Evolutionary conservation across 2,888 invertebrate genomes (phyloP), one percentile per base, ranked within the genome.

Genomic region (Horisme vitalbata): DNA sequence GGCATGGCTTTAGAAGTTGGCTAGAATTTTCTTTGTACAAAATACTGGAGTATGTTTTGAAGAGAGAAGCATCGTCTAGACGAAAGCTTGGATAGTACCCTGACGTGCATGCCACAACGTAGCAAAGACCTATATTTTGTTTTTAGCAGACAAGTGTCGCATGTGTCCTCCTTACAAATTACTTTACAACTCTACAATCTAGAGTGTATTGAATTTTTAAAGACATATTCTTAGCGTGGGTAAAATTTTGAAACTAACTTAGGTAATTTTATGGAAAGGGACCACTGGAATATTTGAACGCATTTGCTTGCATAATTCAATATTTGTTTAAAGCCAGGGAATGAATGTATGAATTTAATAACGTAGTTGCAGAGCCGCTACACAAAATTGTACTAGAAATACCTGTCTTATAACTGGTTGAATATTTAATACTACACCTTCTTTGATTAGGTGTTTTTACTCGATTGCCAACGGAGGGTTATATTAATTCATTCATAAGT

Each of bases 1-100:
- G 57, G 43, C 52, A 51, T 51, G 39, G 55, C 49, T 61, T 61
- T 52, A 49, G 63, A 53, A 49, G 36, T 56, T 36, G 10, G 30
- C 36, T 41, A 15, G 33, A 37, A 59, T 58, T 61, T 63, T 53
- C 57, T 57, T 52, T 48, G 47, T 57, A 45, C 54, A 52, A 57
- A 61, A 59, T 56, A 59, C 47, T 51, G 41, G 53, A 62, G 57
- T 63, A 52, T 65, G 66, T 55, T 63, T 50, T 61, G 55, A 62
- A 66, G 57, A 57, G 59, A 63, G 45, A 45, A 57, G 39, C 45
- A 43, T 48, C 41, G 72, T 67, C 68, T 71, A 67, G 70, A 71
- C 71, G 51, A 37, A 43, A 60, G 51, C 48, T 59, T 57, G 54
- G 50, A 56, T 50, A 38, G 44, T 41, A 59, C 57, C 51, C 48